These are phyloP conservation scores for Hippocampus mohnikei DNA, from an alignment of 2,113 vertebrate species.

Conservation along the genomic window DNA sequence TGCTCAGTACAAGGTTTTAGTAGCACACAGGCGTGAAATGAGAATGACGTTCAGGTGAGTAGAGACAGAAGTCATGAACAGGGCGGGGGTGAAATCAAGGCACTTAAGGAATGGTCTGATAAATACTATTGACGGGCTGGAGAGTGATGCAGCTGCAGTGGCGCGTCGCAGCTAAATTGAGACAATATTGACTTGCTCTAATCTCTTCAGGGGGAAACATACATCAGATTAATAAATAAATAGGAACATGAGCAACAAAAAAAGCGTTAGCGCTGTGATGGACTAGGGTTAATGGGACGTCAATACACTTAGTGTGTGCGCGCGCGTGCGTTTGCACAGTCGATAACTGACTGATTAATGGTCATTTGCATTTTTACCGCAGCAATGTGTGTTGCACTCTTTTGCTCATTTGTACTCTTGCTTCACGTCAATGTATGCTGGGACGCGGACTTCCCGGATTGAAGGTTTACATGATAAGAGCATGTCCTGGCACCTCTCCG, in stretches of 20 bases:
- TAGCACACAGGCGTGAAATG: not conserved
- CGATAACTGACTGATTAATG: not conserved
- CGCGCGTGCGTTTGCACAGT: constrained; percentile 12
- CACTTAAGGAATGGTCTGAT: constrained; percentile 63
- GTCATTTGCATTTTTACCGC: constrained; percentile 4
- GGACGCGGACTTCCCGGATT: not conserved
- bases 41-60: not conserved
- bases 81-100: constrained; percentile 29
- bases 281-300: constrained; percentile 60
- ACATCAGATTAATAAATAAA: constrained; percentile 69
- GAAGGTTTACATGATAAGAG: not conserved
- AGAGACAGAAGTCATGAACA: constrained; percentile 1
- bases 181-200: constrained; percentile 81
- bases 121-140: constrained; percentile 79
- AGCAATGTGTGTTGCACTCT: not conserved
- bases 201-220: constrained; percentile 72
- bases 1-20: not conserved
- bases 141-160: constrained; percentile 57
- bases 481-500: not conserved
- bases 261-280: constrained; percentile 78
- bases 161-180: constrained; percentile 80
- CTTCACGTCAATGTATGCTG: not conserved
- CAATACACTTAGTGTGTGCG: constrained; percentile 29
- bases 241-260: constrained; percentile 74
- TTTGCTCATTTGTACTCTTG: not conserved